phyloP scores from a whole-genome alignment of 2,888 invertebrate genomes.

The Crossocerus cetratus region DNA sequence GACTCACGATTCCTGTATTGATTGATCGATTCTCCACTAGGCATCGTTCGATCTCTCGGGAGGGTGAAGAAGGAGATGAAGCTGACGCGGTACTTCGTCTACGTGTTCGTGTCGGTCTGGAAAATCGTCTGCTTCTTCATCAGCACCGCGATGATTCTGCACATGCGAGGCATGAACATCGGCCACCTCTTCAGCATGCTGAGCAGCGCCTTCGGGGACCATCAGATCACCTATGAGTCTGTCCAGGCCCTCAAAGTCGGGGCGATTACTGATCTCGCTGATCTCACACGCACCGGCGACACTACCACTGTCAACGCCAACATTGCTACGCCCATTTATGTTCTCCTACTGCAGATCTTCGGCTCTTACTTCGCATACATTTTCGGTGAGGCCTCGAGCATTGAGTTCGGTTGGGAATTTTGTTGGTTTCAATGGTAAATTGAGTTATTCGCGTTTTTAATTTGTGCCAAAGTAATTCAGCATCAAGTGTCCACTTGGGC shows the following conservation, averaged over 20 bases:
- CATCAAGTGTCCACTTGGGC: too few relatives aligned
- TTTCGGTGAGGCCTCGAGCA: constrained; percentile 85
- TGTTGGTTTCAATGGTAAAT: too few relatives aligned
- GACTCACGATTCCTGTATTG: too few relatives aligned
- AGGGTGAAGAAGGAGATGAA: constrained; percentile 89
- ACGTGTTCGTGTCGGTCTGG: constrained; percentile 94
- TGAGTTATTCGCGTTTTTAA: too few relatives aligned
- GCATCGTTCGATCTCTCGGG: constrained; percentile 84
- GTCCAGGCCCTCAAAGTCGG: constrained; percentile 77
- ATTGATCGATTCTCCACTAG: too few relatives aligned
- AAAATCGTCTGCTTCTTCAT: constrained; percentile 90
- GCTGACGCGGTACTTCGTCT: constrained; percentile 91
- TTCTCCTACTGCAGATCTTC: constrained; percentile 88
- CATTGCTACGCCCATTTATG: constrained; percentile 86
- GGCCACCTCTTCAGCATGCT: constrained; percentile 88
- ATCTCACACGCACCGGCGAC: constrained; percentile 87
- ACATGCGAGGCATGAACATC: constrained; percentile 87
- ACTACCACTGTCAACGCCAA: constrained; percentile 85
- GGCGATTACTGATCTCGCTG: constrained; percentile 82
- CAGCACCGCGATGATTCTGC: constrained; percentile 84
- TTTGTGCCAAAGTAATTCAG: too few relatives aligned
- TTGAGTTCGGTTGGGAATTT: too few relatives aligned
- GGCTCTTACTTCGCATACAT: constrained; percentile 93
- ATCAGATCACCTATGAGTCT: constrained; percentile 88
- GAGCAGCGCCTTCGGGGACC: constrained; percentile 86